Evolutionary conservation across 2,888 invertebrate species (phyloP).

Genomic region (Baccha elongata): DNA sequence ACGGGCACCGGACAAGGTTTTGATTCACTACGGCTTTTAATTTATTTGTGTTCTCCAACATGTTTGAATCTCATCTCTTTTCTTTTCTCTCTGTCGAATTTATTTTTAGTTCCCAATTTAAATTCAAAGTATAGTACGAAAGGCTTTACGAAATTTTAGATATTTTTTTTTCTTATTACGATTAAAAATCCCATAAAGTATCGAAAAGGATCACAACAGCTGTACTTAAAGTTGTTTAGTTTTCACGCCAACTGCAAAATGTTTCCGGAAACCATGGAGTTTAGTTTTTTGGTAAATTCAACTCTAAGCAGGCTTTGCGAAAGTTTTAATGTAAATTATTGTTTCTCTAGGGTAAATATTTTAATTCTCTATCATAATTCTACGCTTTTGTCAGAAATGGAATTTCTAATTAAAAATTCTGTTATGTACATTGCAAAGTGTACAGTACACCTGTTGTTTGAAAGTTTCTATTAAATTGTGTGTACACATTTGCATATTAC

Average conservation of each 20-base stretch:
- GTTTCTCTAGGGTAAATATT: constrained; percentile 67
- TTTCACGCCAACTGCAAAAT: constrained; percentile 39
- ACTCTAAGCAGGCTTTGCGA: constrained; percentile 68
- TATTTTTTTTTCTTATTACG: constrained; percentile 13
- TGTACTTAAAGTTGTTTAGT: constrained; percentile 46
- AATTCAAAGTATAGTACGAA: constrained; percentile 60
- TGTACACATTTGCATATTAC: constrained; percentile 61
- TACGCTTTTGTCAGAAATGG: constrained; percentile 10
- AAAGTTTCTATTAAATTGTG: constrained; percentile 72
- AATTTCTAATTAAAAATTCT: constrained; percentile 67
- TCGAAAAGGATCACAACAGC: constrained; percentile 36
- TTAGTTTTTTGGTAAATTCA: constrained; percentile 42
- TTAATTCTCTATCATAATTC: constrained; percentile 35
- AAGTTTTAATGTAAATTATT: constrained; percentile 69
- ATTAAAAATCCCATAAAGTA: constrained; percentile 29
- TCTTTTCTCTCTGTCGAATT: constrained; percentile 59
- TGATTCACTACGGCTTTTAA: constrained; percentile 73
- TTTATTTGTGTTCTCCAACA: constrained; percentile 67
- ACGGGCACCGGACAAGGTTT: constrained; percentile 60
- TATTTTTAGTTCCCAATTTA: constrained; percentile 70
- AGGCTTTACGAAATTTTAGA: constrained; percentile 67
- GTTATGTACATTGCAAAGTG: too few species aligned
- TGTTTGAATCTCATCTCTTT: constrained; percentile 51
- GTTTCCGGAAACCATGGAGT: constrained; percentile 20
- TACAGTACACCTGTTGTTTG: constrained; percentile 68